Evolutionary conservation across 2,797 vertebrate species (phyloP), one percentile per base, ranked within the genome.

Genomic region (Oreortyx pictus): DNA sequence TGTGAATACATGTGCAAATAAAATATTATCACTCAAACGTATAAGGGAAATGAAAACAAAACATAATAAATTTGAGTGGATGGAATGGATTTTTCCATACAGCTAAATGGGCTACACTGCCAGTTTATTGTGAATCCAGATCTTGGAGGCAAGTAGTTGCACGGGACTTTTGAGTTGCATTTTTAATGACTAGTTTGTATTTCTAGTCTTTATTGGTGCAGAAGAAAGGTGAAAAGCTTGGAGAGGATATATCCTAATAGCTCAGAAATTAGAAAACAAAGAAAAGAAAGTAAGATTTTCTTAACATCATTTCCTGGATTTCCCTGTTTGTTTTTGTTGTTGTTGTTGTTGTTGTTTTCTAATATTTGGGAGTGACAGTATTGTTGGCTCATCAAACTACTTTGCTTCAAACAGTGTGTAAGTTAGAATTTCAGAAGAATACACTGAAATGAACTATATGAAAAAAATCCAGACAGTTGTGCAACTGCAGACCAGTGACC

Each of bases 391-490:
- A 79, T 57, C 89, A 93, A 91, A 92, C 25, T 90, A 27, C 70
- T 95, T 93, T 92, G 54, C 60, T 71, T 37, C 39, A 61, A 47
- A 77, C 37, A 77, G 8, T 60, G 57, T 2, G 3, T 67, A 88
- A 94, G 85, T 89, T 68, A 82, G 70, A 91, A 95, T 79, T 95
- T 89, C 67, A 77, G 67, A 61, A 92, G 82, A 31, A 56, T 84
- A 61, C 75, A 81, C 90, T 33, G 67, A 89, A 92, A 93, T 82
- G 67, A 96, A 79, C 76, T 83, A 44, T 70, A 71, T 92, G 39
- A 39, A 94, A 93, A 94, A 82, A 89, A 83, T 76, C 85, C 94
- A 93, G 93, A 95, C 95, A 56, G 82, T 95, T 96, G 82, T 89
- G 95, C 87, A 96, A 96, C 43, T 67, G 70, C 84, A 92, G 93